Percentiles rank a stretch among this genome's conserved stretches.
Evolutionary conservation across 2,888 invertebrate species (phyloP).

Genomic region (Noctua janthina): DNA sequence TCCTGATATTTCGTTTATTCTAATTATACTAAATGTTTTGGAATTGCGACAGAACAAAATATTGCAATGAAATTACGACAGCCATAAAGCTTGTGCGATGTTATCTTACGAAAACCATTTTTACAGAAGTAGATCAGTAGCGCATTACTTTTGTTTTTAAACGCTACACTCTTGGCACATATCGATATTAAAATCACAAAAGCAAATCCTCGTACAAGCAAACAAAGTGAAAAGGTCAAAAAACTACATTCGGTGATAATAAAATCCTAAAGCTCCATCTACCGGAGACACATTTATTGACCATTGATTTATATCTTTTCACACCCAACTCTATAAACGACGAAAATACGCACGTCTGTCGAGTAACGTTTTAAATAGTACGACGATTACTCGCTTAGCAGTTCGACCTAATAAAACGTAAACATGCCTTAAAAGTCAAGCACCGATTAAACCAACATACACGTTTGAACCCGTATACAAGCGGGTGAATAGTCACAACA

Average conservation of each 20-base stretch:
- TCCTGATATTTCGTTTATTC: no score
- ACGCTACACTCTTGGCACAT: slow-evolving; percentile 40
- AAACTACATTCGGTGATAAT: slow-evolving; percentile 36
- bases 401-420: slow-evolving; percentile 45
- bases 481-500: slow-evolving; percentile 66
- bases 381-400: slow-evolving; percentile 37
- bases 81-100: slow-evolving; percentile 21
- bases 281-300: slow-evolving; percentile 53
- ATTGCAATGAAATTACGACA: slow-evolving; percentile 13
- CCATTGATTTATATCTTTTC: slow-evolving; percentile 51
- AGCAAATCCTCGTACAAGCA: slow-evolving; percentile 45
- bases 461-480: slow-evolving; percentile 61
- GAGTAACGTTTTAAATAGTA: slow-evolving; percentile 43
- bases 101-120: slow-evolving; percentile 35
- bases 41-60: background rate
- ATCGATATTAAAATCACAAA: slow-evolving; percentile 44
- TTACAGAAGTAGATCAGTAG: slow-evolving; percentile 34
- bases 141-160: slow-evolving; percentile 30
- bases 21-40: slow-evolving; percentile 6
- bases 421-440: slow-evolving; percentile 54
- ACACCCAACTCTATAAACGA: slow-evolving; percentile 43
- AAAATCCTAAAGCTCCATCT: slow-evolving; percentile 38
- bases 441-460: slow-evolving; percentile 60
- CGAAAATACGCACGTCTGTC: slow-evolving; percentile 43
- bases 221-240: slow-evolving; percentile 45